A percentile compares a stretch with the other conserved stretches of the same genome.
These are phyloP conservation scores for Euzophera pinguis DNA, from an alignment of 2,888 invertebrate species.

Conservation along the genomic window DNA sequence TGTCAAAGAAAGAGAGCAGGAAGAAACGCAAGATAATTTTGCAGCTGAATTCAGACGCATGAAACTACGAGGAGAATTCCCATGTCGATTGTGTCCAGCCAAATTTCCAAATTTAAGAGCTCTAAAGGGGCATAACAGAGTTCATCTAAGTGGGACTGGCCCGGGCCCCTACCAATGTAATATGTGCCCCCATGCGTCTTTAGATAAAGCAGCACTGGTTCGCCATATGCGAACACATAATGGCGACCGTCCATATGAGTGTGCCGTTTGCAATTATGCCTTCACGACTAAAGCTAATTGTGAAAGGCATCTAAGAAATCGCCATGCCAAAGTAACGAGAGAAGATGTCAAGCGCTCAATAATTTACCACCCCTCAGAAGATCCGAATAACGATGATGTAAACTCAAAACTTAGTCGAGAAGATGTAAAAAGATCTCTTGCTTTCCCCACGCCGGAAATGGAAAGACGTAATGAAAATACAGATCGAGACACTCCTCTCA, in stretches of 20 bases:
- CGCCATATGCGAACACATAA: conserved; percentile 97
- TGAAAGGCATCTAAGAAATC: conserved; percentile 94
- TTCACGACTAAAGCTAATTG: conserved; percentile 99
- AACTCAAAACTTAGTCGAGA: conserved; percentile 76
- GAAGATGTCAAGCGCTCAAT: conserved; percentile 94
- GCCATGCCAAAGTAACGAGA: conserved; percentile 91
- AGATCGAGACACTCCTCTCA: conserved; percentile 63
- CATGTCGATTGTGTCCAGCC: conserved; percentile 92
- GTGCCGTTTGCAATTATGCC: conserved; percentile 96
- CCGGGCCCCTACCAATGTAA: conserved; percentile 94
- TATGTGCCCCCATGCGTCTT: conserved; percentile 93
- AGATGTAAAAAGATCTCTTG: conserved; percentile 77
- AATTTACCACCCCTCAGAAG: conserved; percentile 92
- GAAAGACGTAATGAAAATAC: conserved; percentile 64
- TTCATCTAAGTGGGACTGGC: conserved; percentile 88
- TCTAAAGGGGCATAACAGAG: conserved; percentile 93
- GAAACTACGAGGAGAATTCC: conserved; percentile 93
- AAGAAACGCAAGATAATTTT: conserved; percentile 91
- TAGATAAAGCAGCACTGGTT: conserved; percentile 94
- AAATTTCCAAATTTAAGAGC: conserved; percentile 94
- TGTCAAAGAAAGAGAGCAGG: conserved; percentile 61
- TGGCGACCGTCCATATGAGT: conserved; percentile 96
- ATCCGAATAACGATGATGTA: conserved; percentile 88
- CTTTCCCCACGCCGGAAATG: conserved; percentile 75
- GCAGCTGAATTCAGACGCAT: conserved; percentile 92